Conservation (phyloP, 2,888 invertebrate species). For the Bruchidius siliquastri region DNA sequence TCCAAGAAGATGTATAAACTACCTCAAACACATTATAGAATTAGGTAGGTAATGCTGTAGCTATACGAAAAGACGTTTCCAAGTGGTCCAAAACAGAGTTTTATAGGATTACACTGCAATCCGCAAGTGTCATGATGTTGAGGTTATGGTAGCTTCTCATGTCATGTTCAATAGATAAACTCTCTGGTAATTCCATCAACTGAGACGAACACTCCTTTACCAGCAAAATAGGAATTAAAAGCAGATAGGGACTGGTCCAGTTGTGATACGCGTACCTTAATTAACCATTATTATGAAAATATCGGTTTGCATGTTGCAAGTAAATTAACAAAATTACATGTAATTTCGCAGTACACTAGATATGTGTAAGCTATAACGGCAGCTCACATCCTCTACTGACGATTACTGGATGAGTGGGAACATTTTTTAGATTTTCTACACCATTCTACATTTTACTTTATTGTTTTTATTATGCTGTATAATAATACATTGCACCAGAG, state of each 20-base stretch:
- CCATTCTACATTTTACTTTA: slow-evolving; percentile 6
- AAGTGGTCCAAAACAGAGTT: too few species aligned
- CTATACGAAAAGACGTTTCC: too few species aligned
- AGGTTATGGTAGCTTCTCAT: too few species aligned
- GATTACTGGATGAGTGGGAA: not conserved
- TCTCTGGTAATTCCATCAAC: not conserved
- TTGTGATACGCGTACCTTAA: not conserved
- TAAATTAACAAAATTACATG: not conserved
- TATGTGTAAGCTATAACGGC: not conserved
- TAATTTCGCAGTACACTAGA: not conserved
- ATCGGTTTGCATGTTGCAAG: not conserved
- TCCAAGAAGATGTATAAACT: too few species aligned
- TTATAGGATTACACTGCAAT: too few species aligned
- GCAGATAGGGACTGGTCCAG: not conserved
- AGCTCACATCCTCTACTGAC: not conserved
- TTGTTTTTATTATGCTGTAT: slow-evolving; percentile 10
- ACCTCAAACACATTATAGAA: too few species aligned
- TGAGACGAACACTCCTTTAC: not conserved
- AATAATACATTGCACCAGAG: slow-evolving; percentile 8
- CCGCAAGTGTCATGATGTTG: too few species aligned
- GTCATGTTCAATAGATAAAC: not conserved
- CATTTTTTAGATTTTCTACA: not conserved
- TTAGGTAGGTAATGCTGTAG: too few species aligned
- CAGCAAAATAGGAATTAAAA: not conserved
- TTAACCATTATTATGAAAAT: not conserved